Base-by-base conservation (phyloP, 1,140 invertebrate species). In the Akabosia matsudoensis region DNA sequence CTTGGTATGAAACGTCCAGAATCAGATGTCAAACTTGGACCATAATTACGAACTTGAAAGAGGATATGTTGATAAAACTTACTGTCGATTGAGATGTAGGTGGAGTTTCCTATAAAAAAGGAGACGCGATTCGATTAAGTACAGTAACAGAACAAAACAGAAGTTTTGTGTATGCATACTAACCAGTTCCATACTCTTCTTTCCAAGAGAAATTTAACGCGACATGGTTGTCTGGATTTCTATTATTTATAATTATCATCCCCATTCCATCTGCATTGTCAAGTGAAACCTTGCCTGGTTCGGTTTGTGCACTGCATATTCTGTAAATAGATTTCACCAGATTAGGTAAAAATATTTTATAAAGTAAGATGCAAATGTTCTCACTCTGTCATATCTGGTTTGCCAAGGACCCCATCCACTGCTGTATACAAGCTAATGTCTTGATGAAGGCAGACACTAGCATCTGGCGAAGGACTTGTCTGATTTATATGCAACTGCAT, bases 401-500 rank as follows among this genome's bases (percentile, higher is more conserved):
- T 67, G 61, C 7, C 22, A 7, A 67, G 61, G 10, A 67, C 22
- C 26, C 61, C 61, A 22, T 67, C 61, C 10, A 67, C 26, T 13
- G 61, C 61, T 2, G 61, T 67, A 30, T 30, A 67, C 3, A 67
- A 14, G 24, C 7, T 30, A 30, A 67, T 30, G 4, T 67, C 61
- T 30, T 67, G 10, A 67, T 67, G 61, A 2, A 67, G 24, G 22
- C 61, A 67, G 14, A 13, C 26, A 30, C 22, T 67, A 7, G 24
- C 10, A 14, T 22, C 3, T 28, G 61, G 24, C 24, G 13, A 13
- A 2, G 61, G 61, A 67, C 10, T 4, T 7, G 61, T 67, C 28
- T 67, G 61, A 67, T 67, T 67, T 2, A 67, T 28, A 30, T 30
- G 61, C 4, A 67, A n/a, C 28, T 67, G 61, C 28, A 67, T 30